Conservation (phyloP, 2,888 invertebrate species). For the Neuroscelio doddi region DNA sequence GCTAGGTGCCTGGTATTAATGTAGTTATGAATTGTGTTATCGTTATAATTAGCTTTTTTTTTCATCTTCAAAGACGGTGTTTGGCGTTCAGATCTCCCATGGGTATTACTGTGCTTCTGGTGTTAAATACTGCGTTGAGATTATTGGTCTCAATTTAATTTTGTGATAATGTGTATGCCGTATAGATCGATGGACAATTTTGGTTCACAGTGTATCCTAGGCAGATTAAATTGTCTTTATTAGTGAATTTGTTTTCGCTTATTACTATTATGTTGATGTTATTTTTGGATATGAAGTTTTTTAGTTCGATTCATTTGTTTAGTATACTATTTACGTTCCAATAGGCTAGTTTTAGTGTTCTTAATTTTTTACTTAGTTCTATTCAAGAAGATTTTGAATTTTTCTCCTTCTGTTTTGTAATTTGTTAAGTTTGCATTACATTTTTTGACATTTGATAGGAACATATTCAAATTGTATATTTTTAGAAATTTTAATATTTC, state of each 20-base stretch:
- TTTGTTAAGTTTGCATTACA: too few species aligned
- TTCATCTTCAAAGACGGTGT: slow-evolving; percentile 33
- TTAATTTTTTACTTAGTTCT: background rate
- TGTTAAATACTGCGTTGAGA: slow-evolving; percentile 26
- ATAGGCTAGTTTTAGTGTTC: slow-evolving; percentile 10
- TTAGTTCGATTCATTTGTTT: slow-evolving; percentile 22
- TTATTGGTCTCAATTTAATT: slow-evolving; percentile 13
- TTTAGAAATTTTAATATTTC: too few species aligned
- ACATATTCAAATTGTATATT: too few species aligned
- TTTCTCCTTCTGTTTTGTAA: background rate
- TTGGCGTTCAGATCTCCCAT: slow-evolving; percentile 45
- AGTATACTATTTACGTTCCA: slow-evolving; percentile 39
- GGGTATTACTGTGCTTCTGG: slow-evolving; percentile 16
- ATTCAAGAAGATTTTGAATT: background rate
- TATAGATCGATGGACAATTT: slow-evolving; percentile 2
- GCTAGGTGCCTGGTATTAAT: slow-evolving; percentile 6
- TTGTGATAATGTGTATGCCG: slow-evolving; percentile 11
- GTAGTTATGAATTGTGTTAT: slow-evolving; percentile 20
- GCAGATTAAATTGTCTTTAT: slow-evolving; percentile 22
- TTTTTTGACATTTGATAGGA: too few species aligned
- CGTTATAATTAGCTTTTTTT: slow-evolving; percentile 29
- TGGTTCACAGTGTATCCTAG: background rate
- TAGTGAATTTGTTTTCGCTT: slow-evolving; percentile 6
- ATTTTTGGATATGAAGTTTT: slow-evolving; percentile 23
- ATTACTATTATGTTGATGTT: slow-evolving; percentile 15